phyloP scores from a whole-genome alignment of 2,888 invertebrate genomes.

The Ferrisia virgata region DNA sequence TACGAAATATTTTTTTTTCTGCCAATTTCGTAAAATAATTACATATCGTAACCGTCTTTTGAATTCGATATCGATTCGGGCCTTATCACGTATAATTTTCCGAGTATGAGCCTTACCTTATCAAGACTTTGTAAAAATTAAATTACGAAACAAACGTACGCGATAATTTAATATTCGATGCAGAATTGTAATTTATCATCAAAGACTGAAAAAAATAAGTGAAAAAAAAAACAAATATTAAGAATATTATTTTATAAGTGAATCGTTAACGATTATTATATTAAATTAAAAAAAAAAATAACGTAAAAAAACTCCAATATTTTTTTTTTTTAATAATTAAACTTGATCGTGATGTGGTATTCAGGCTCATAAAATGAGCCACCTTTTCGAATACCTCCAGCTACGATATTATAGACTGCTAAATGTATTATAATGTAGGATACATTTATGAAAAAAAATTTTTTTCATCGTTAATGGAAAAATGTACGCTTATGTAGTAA shows the following conservation, averaged over 20 bases:
- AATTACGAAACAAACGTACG: not conserved
- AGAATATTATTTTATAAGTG: too few relatives aligned
- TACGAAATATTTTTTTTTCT: too few relatives aligned
- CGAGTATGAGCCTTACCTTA: not conserved
- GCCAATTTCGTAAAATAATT: too few relatives aligned
- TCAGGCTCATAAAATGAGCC: not conserved
- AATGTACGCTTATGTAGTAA: constrained; percentile 29
- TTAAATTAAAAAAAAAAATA: not conserved
- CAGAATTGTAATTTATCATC: not conserved
- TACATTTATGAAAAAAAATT: not conserved
- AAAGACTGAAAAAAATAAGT: not conserved
- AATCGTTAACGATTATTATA: not conserved
- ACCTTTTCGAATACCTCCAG: not conserved
- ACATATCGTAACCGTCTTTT: not conserved
- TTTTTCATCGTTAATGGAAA: constrained; percentile 16
- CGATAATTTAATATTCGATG: not conserved
- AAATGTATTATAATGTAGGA: not conserved
- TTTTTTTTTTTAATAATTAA: too few relatives aligned
- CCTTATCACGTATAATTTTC: not conserved
- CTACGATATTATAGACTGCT: not conserved
- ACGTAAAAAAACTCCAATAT: too few relatives aligned
- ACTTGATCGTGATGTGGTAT: not conserved
- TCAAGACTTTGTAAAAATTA: not conserved
- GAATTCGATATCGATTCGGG: not conserved
- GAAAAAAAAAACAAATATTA: not conserved